These are phyloP conservation scores for Cecidostiba fungosa DNA, from an alignment of 2,888 invertebrate species.

Conservation along the genomic window DNA sequence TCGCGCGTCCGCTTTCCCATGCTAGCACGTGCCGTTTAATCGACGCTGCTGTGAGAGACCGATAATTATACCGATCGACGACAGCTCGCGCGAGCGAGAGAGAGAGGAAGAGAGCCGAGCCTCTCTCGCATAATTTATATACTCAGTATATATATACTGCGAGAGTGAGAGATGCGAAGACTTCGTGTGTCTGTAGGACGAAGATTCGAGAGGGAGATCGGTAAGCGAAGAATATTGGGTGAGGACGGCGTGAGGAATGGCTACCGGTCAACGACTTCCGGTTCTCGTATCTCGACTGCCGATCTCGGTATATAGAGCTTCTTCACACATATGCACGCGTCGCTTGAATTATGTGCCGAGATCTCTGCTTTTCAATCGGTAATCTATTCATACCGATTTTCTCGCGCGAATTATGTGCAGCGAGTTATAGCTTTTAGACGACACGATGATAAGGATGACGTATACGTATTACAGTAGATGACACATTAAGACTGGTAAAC, in stretches of 20 bases:
- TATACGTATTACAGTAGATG: not conserved
- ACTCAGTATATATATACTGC: not conserved
- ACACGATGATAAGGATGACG: not conserved
- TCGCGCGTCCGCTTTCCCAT: not conserved
- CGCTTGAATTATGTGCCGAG: not conserved
- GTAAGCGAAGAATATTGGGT: conserved; percentile 47
- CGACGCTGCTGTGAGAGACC: not conserved
- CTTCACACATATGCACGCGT: not conserved
- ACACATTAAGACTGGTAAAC: not conserved
- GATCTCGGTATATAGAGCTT: not conserved
- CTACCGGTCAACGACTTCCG: conserved; percentile 69
- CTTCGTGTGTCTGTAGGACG: not conserved
- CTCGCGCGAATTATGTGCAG: not conserved
- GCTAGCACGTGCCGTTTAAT: not conserved
- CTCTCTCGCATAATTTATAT: conserved; percentile 16
- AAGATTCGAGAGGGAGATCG: not conserved
- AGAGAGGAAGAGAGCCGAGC: too few species aligned
- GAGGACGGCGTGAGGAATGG: conserved; percentile 66
- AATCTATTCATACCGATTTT: not conserved
- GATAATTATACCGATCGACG: conserved; percentile 36
- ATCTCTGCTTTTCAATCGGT: not conserved
- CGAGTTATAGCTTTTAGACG: too few species aligned
- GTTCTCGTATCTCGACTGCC: not conserved
- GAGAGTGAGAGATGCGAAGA: conserved; percentile 39
- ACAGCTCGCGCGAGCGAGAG: not conserved